Percentiles rank a stretch among this genome's conserved stretches.
phyloP scores from a whole-genome alignment of 2,888 invertebrate species.

The Nomada hirtipes region DNA sequence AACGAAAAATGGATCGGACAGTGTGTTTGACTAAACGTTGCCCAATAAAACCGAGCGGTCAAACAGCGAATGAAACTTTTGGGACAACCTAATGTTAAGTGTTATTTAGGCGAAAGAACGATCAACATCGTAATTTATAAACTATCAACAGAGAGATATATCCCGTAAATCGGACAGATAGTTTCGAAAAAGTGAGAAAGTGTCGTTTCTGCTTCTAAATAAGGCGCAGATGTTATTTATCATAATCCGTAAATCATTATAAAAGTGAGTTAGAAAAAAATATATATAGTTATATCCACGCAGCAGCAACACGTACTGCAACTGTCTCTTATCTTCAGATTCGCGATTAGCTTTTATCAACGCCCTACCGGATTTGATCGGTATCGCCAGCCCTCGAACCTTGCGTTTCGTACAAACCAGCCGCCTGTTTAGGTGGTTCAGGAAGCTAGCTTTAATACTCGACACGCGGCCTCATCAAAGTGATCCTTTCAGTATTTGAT shows the following conservation, averaged over 20 bases:
- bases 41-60: too few relatives aligned
- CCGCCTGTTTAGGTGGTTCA: slow-evolving; percentile 49
- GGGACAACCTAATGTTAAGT: too few relatives aligned
- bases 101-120: too few relatives aligned
- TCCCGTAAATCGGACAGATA: too few relatives aligned
- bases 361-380: slow-evolving; percentile 48
- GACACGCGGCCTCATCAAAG: slow-evolving; percentile 74
- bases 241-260: neutral
- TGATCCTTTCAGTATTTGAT: slow-evolving; percentile 60
- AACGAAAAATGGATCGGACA: too few relatives aligned
- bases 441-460: slow-evolving; percentile 65
- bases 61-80: too few relatives aligned
- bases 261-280: neutral
- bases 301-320: neutral
- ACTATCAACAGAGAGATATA: too few relatives aligned
- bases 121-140: too few relatives aligned
- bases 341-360: slow-evolving; percentile 14
- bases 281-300: neutral
- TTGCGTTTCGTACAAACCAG: slow-evolving; percentile 49
- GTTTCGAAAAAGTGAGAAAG: too few relatives aligned
- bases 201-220: too few relatives aligned
- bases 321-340: slow-evolving; percentile 16
- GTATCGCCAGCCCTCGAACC: slow-evolving; percentile 38
- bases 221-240: too few relatives aligned
- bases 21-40: too few relatives aligned